A percentile compares a stretch with the other conserved stretches of the same genome.
Evolutionary conservation across 2,797 vertebrate species (phyloP).

Genomic region (Argentina silus): DNA sequence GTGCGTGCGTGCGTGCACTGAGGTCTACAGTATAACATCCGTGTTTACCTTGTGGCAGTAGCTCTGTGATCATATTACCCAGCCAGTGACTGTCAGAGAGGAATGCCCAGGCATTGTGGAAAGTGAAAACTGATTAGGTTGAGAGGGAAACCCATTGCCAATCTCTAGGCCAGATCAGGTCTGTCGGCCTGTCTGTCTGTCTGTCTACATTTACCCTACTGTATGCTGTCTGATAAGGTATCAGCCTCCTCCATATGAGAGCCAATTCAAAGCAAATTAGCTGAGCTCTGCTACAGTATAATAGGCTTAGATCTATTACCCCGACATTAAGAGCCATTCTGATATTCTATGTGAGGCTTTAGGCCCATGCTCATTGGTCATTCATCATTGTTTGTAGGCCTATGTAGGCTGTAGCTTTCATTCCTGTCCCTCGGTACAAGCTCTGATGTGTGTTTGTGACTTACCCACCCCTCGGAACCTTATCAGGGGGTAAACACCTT

Average conservation of each 20-base stretch:
- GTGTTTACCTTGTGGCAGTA: constrained; percentile 51
- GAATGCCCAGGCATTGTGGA: neutral
- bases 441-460: no score
- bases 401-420: no score
- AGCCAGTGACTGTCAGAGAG: constrained; percentile 25
- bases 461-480: no score
- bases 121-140: constrained; percentile 26
- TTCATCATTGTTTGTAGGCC: no score
- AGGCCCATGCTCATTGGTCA: no score
- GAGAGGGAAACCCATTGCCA: neutral
- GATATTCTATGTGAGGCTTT: no score
- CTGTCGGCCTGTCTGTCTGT: neutral
- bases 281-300: no score
- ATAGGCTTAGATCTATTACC: no score
- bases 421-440: no score
- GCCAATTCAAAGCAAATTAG: no score
- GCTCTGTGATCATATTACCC: constrained; percentile 23
- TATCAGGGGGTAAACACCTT: neutral
- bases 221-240: neutral
- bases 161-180: neutral
- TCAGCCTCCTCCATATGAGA: neutral
- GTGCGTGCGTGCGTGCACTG: neutral
- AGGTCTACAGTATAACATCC: constrained; percentile 35
- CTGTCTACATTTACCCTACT: neutral
- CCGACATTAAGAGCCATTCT: no score